A percentile compares a stretch with the other conserved stretches of the same genome.
Evolutionary conservation across 2,113 vertebrate genomes (phyloP).

Genomic region (Patagioenas fasciata): DNA sequence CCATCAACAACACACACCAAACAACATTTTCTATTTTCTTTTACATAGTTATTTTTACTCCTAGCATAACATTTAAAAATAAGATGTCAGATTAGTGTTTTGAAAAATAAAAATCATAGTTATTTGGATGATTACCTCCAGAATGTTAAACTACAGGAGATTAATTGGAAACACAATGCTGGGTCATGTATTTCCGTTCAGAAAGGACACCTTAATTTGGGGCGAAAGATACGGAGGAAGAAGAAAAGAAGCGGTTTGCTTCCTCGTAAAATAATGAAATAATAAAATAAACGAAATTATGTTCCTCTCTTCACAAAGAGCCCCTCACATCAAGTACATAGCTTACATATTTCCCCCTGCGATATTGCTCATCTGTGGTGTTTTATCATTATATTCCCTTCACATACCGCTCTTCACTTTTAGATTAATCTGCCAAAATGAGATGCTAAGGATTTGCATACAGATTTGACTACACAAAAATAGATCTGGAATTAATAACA

Average conservation of each 20-base stretch:
- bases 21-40: constrained; percentile 17
- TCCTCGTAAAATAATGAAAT: constrained; percentile 47
- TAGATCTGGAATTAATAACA: constrained; percentile 87
- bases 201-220: neutral
- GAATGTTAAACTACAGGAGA: constrained; percentile 20
- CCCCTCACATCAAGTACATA: constrained; percentile 30
- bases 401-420: constrained; percentile 75
- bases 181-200: neutral
- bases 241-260: neutral
- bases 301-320: constrained; percentile 46
- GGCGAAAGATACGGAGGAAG: neutral
- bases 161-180: neutral
- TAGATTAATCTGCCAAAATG: constrained; percentile 85
- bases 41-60: constrained; percentile 25
- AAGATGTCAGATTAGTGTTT: constrained; percentile 11
- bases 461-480: constrained; percentile 89
- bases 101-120: constrained; percentile 40
- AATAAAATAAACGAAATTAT: constrained; percentile 52
- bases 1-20: neutral
- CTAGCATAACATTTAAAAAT: constrained; percentile 23
- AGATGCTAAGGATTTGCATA: constrained; percentile 88
- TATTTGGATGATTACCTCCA: constrained; percentile 37
- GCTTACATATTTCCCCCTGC: constrained; percentile 28
- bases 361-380: constrained; percentile 63
- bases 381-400: constrained; percentile 77